Evolutionary conservation across 1,140 invertebrate genomes (phyloP).

Genomic region (Idris sp.): DNA sequence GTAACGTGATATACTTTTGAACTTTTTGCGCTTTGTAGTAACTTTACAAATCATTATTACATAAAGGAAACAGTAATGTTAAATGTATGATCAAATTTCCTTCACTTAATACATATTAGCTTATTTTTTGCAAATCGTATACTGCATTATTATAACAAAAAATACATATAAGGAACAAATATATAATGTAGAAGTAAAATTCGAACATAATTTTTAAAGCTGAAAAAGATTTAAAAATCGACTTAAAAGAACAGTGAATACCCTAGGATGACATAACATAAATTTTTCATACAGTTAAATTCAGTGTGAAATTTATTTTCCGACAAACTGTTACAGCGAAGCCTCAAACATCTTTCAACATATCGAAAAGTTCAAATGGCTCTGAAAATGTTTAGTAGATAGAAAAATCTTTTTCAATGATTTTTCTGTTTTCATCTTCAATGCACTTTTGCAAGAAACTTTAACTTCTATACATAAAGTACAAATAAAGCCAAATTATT

Average conservation of each 20-base stretch:
- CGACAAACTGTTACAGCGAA: not conserved
- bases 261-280: not conserved
- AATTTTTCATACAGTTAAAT: conserved; percentile 9
- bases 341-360: not conserved
- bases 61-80: conserved; percentile 4
- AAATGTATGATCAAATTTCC: conserved; percentile 7
- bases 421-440: not conserved
- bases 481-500: too few relatives aligned
- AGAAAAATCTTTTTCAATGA: too few relatives aligned
- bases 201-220: too few relatives aligned
- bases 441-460: not conserved
- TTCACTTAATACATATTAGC: not conserved
- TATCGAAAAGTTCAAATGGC: conserved; percentile 1
- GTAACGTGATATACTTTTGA: conserved; percentile 42
- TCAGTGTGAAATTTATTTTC: conserved; percentile 4
- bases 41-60: conserved; percentile 20
- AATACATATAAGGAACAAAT: too few relatives aligned
- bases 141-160: too few relatives aligned
- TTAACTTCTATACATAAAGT: too few relatives aligned
- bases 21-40: conserved; percentile 23
- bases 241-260: not conserved
- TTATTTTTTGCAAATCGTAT: too few relatives aligned
- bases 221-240: not conserved
- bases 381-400: conserved; percentile 1
- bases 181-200: too few relatives aligned